Conservation (phyloP, 2,113 vertebrate genomes). For the Apaloderma vittatum region DNA sequence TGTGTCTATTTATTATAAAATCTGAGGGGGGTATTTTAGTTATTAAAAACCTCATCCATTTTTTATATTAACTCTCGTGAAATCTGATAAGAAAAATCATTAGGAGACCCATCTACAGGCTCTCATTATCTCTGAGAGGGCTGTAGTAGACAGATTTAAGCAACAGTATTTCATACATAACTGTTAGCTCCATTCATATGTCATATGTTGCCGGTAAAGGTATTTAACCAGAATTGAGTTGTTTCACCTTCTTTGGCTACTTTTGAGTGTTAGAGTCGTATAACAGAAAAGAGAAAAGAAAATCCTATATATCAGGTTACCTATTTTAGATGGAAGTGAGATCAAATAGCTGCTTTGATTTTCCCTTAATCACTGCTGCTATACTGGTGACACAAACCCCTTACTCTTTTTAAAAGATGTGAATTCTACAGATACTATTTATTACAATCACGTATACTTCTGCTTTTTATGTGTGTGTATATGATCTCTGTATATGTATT, state of each 20-base stretch:
- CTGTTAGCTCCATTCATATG: not conserved
- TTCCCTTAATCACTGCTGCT: accelerated
- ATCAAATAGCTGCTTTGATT: not conserved
- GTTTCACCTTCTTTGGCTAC: not conserved
- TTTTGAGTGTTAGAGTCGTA: not conserved
- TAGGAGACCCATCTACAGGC: not conserved
- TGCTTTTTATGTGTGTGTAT: not conserved
- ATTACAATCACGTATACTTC: not conserved
- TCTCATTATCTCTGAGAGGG: not conserved
- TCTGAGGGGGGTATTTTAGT: not conserved
- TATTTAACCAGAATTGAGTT: not conserved
- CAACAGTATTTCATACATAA: not conserved
- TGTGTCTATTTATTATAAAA: not conserved
- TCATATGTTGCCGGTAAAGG: not conserved
- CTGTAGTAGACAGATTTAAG: not conserved
- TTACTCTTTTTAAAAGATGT: not conserved
- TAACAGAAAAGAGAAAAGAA: not conserved
- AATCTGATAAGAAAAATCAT: not conserved
- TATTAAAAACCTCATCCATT: not conserved
- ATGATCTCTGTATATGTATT: not conserved
- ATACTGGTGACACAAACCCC: not conserved
- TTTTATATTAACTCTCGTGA: not conserved
- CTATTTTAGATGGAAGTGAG: not conserved
- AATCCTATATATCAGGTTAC: not conserved
- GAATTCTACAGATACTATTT: not conserved